These are phyloP conservation scores for Nylanderia fulva DNA, from an alignment of 1,140 invertebrate species.

Conservation along the genomic window DNA sequence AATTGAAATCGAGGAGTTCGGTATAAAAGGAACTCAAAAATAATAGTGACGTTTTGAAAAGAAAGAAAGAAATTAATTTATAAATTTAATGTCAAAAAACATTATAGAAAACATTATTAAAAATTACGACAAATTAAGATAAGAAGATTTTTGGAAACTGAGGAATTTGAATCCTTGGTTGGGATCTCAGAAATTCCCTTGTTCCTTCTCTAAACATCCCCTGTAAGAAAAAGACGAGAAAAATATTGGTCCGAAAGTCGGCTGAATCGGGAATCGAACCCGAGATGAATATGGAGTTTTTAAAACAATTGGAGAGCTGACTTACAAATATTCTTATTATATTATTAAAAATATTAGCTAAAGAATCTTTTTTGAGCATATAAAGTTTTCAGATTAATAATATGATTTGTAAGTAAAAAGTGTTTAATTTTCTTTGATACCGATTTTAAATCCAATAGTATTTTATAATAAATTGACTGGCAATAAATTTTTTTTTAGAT, in stretches of 20 bases:
- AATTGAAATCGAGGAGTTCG: neutral
- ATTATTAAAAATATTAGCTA: neutral
- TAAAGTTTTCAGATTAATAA: neutral
- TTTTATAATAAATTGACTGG: neutral
- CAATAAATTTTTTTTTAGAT: neutral
- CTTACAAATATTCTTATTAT: too few species aligned
- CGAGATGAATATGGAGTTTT: too few species aligned
- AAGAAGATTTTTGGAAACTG: too few species aligned
- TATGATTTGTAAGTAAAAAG: neutral
- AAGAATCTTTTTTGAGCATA: neutral
- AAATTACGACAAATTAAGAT: too few species aligned
- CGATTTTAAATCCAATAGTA: neutral
- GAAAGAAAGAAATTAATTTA: neutral
- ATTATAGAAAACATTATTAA: neutral
- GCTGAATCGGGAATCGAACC: too few species aligned
- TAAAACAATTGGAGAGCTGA: too few species aligned
- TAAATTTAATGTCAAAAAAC: neutral
- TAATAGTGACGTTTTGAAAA: neutral
- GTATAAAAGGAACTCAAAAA: neutral
- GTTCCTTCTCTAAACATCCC: too few species aligned
- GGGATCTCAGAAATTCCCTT: too few species aligned
- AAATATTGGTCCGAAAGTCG: too few species aligned
- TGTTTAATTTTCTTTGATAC: neutral
- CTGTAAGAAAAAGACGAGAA: too few species aligned
- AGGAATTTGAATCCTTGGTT: too few species aligned